A percentile compares a stretch with the other conserved stretches of the same genome.
Conservation (phyloP, 1,140 invertebrate species). For the Pseudoatta argentina region DNA sequence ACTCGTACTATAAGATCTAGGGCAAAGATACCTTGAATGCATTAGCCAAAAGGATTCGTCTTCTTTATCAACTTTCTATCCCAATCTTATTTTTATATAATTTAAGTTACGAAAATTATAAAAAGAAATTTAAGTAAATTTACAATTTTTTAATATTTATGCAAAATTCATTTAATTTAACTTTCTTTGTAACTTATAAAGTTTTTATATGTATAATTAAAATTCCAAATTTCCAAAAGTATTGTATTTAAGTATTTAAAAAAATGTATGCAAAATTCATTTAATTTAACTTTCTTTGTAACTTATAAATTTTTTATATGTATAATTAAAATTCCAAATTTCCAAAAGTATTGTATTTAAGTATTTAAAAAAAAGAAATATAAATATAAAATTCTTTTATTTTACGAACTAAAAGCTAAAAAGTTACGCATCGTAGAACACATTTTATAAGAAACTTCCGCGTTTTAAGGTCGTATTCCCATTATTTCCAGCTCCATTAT, state of each 20-base stretch:
- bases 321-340: not conserved
- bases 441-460: slow-evolving; percentile 14
- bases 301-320: not conserved
- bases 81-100: not conserved
- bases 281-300: not conserved
- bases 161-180: not conserved
- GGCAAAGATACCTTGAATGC: slow-evolving; percentile 62
- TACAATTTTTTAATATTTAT: not conserved
- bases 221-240: not conserved
- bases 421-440: slow-evolving; percentile 1
- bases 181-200: not conserved
- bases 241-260: not conserved
- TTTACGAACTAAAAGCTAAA: not conserved
- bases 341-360: not conserved
- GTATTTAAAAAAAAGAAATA: not conserved
- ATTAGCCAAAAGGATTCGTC: slow-evolving; percentile 53
- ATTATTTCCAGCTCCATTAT: slow-evolving; percentile 30
- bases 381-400: slow-evolving; percentile 4
- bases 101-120: not conserved
- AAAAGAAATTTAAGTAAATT: slow-evolving; percentile 4
- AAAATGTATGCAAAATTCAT: not conserved
- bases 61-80: not conserved
- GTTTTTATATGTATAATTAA: not conserved
- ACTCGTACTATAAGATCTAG: slow-evolving; percentile 64
- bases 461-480: not conserved